Evolutionary conservation across 2,113 vertebrate genomes (phyloP).

Genomic region (Trinectes maculatus): DNA sequence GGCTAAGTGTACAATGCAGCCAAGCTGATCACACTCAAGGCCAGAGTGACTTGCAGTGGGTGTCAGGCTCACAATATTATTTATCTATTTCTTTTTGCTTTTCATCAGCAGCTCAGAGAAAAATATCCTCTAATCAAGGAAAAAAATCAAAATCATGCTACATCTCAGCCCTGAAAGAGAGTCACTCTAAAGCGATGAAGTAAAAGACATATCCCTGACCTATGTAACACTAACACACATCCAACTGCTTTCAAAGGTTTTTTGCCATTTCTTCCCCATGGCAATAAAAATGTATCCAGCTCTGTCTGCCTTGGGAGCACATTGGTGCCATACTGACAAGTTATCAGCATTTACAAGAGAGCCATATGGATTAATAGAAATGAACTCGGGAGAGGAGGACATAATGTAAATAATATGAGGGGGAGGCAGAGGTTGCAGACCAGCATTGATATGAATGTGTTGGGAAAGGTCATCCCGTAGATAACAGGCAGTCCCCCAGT

Average conservation of each 20-base stretch:
- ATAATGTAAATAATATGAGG: slow-evolving; percentile 60
- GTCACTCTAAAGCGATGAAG: slow-evolving; percentile 14
- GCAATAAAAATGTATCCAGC: slow-evolving; percentile 39
- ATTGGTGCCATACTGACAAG: slow-evolving; percentile 25
- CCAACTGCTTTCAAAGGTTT: slow-evolving; percentile 32
- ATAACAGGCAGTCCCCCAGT: slow-evolving; percentile 76
- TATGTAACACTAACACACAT: slow-evolving; percentile 1
- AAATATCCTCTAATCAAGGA: slow-evolving; percentile 23
- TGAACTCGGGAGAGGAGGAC: slow-evolving; percentile 35
- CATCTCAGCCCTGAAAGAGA: slow-evolving; percentile 23
- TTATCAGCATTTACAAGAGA: slow-evolving; percentile 25
- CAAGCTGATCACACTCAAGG: slow-evolving; percentile 47
- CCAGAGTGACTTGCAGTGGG: slow-evolving; percentile 60
- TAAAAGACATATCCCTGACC: slow-evolving; percentile 41
- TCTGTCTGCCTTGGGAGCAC: slow-evolving; percentile 36
- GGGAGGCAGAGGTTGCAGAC: slow-evolving; percentile 50
- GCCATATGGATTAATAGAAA: slow-evolving; percentile 38
- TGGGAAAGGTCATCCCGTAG: slow-evolving; percentile 79
- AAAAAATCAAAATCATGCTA: slow-evolving; percentile 34
- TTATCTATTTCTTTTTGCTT: slow-evolving; percentile 46
- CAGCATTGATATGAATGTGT: slow-evolving; percentile 70
- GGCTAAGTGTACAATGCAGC: slow-evolving; percentile 48
- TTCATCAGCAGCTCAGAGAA: slow-evolving; percentile 32
- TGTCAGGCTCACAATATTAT: slow-evolving; percentile 47
- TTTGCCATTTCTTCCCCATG: slow-evolving; percentile 17